phyloP scores from a whole-genome alignment of 2,888 invertebrate genomes.

The Blastobasis lacticolella region DNA sequence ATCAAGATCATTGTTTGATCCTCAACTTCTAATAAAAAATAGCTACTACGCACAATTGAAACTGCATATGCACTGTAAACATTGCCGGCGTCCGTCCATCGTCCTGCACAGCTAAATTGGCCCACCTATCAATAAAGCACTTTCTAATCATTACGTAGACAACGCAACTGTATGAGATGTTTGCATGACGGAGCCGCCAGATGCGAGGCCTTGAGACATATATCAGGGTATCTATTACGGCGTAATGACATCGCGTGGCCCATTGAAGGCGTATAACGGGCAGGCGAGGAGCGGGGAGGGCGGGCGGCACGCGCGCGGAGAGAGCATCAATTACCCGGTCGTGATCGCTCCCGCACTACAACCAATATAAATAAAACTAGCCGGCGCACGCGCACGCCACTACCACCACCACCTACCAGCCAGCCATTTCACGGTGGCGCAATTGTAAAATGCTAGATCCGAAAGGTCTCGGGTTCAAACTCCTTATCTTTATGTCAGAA shows the following conservation, averaged over 20 bases:
- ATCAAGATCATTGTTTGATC: too few species aligned
- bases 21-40: too few species aligned
- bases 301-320: constrained; percentile 44
- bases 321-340: constrained; percentile 69
- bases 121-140: too few species aligned
- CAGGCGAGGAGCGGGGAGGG: constrained; percentile 21
- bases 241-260: constrained; percentile 32
- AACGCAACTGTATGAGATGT: neutral
- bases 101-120: too few species aligned
- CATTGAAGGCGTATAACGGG: constrained; percentile 32
- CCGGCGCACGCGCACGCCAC: constrained; percentile 7
- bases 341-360: constrained; percentile 70
- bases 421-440: constrained; percentile 60
- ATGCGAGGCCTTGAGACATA: neutral
- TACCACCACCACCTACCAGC: constrained; percentile 28
- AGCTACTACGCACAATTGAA: too few species aligned
- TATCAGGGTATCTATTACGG: constrained; percentile 16
- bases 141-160: too few species aligned
- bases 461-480: constrained; percentile 64
- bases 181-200: constrained; percentile 1
- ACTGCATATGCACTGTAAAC: too few species aligned
- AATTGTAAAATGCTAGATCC: constrained; percentile 66
- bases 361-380: constrained; percentile 64
- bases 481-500: constrained; percentile 57
- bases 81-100: too few species aligned